These are phyloP conservation scores for Thyatira batis DNA, from an alignment of 2,888 invertebrate genomes.

Conservation along the genomic window DNA sequence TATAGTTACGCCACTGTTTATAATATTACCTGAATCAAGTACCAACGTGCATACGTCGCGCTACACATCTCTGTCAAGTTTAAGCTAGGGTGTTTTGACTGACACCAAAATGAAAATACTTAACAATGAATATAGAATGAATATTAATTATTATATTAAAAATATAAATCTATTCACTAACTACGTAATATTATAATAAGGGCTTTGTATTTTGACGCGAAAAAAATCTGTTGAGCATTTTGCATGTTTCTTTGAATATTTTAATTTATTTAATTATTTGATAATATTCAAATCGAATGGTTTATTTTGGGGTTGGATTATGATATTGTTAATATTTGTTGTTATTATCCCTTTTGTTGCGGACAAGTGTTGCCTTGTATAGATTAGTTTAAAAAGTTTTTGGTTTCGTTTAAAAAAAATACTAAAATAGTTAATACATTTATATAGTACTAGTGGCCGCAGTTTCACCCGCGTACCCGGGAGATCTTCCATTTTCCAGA, in stretches of 20 bases:
- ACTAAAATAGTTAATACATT: too few species aligned
- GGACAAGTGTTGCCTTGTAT: not conserved
- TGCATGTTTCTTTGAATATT: constrained; percentile 25
- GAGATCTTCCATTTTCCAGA: too few species aligned
- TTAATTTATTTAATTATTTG: not conserved
- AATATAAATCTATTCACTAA: constrained; percentile 42
- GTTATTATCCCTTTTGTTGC: not conserved
- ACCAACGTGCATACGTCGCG: too few species aligned
- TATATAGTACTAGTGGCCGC: too few species aligned
- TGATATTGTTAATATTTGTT: not conserved
- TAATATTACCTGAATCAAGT: too few species aligned
- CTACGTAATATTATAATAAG: constrained; percentile 38
- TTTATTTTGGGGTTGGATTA: not conserved
- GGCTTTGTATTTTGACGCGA: constrained; percentile 24
- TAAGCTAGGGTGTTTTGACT: constrained; percentile 54
- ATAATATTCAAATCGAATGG: not conserved
- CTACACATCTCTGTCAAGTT: too few species aligned
- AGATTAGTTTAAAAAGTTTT: too few species aligned
- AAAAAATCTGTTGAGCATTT: constrained; percentile 42
- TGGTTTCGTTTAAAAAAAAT: too few species aligned
- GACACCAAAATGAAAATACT: constrained; percentile 70
- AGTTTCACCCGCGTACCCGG: too few species aligned
- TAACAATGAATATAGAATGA: constrained; percentile 64
- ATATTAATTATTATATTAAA: constrained; percentile 74
- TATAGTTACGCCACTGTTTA: too few species aligned